These are phyloP conservation scores for Nipponacmea schrenckii DNA, from an alignment of 2,888 invertebrate genomes.

Conservation along the genomic window DNA sequence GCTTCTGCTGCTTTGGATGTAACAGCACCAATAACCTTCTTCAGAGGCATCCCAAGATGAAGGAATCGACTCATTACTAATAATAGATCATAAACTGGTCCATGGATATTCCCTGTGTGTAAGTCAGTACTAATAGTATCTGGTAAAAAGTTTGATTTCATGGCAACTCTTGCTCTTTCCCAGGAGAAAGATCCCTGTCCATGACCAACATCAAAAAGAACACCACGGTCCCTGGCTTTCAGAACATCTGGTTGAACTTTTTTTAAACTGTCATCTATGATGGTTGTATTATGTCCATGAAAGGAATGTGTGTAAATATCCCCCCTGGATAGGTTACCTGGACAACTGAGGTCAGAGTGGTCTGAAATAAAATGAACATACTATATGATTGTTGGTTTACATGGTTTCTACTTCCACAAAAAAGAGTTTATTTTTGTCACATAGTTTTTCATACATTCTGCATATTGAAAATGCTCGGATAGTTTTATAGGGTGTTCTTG, in stretches of 20 bases:
- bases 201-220: slow-evolving; percentile 59
- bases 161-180: slow-evolving; percentile 51
- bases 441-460: no score
- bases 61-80: slow-evolving; percentile 58
- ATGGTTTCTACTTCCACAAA: no score
- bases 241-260: slow-evolving; percentile 40
- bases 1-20: slow-evolving; percentile 53
- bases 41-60: slow-evolving; percentile 56
- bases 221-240: slow-evolving; percentile 52
- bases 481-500: no score
- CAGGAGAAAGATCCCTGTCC: slow-evolving; percentile 58
- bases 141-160: slow-evolving; percentile 49
- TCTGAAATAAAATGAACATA: neutral
- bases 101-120: slow-evolving; percentile 45
- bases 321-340: slow-evolving; percentile 46
- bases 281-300: slow-evolving; percentile 42
- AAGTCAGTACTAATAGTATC: slow-evolving; percentile 57
- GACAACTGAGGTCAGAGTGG: slow-evolving; percentile 41
- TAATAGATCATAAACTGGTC: slow-evolving; percentile 57
- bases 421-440: no score
- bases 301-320: slow-evolving; percentile 60
- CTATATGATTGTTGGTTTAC: neutral
- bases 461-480: no score
- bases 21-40: slow-evolving; percentile 49
- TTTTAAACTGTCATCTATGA: slow-evolving; percentile 38